Evolutionary conservation across 1,140 invertebrate genomes (phyloP).

Genomic region (Bathynomus jamesi): DNA sequence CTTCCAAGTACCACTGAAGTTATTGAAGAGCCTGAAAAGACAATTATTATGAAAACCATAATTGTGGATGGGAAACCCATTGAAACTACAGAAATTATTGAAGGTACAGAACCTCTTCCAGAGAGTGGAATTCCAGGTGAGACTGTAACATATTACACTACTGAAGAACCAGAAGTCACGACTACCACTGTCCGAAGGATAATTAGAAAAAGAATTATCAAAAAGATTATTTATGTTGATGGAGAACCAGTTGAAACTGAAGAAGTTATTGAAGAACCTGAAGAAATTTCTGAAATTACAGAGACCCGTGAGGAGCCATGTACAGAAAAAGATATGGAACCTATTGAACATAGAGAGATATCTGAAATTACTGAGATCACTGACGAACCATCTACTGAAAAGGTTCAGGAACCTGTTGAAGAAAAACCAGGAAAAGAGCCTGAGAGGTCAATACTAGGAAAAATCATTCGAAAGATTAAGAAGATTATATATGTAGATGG

Average conservation of each 20-base stretch:
- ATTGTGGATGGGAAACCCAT: slow-evolving; percentile 27
- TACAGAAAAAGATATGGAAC: slow-evolving; percentile 17
- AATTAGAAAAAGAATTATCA: slow-evolving; percentile 55
- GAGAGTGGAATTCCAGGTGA: background rate
- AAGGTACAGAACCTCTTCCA: background rate
- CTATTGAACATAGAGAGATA: slow-evolving; percentile 13
- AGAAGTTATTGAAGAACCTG: slow-evolving; percentile 15
- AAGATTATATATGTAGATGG: slow-evolving; percentile 6
- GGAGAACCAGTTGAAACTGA: too few species aligned
- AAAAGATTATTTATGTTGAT: slow-evolving; percentile 7
- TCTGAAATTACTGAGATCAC: background rate
- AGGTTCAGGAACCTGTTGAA: background rate
- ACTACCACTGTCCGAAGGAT: slow-evolving; percentile 42
- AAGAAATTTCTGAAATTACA: slow-evolving; percentile 16
- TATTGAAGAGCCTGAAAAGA: background rate
- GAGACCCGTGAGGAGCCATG: slow-evolving; percentile 15
- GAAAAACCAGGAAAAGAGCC: background rate
- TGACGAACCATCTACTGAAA: background rate
- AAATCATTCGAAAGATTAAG: background rate
- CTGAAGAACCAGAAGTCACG: slow-evolving; percentile 47
- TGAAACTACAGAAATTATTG: slow-evolving; percentile 6
- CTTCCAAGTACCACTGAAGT: background rate
- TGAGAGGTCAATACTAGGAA: background rate
- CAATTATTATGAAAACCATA: slow-evolving; percentile 6
- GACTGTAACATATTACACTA: too few species aligned